These are phyloP conservation scores for Sicus ferrugineus DNA, from an alignment of 2,888 invertebrate species.

Conservation along the genomic window DNA sequence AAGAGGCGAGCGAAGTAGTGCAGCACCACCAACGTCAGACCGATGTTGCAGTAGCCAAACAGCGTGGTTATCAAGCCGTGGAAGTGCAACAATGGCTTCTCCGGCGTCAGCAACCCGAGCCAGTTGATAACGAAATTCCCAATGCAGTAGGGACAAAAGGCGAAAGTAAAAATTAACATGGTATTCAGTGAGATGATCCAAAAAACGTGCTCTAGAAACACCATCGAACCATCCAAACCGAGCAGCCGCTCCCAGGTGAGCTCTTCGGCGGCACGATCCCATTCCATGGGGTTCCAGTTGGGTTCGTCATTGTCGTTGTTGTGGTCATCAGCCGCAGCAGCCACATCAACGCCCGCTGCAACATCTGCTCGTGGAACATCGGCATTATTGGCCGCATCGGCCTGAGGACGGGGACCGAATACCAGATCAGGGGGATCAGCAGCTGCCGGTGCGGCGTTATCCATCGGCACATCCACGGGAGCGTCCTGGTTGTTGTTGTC, in stretches of 20 bases:
- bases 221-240: constrained; percentile 94
- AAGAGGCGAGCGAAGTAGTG: constrained; percentile 85
- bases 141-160: constrained; percentile 95
- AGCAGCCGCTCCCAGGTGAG: constrained; percentile 97
- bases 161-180: constrained; percentile 95
- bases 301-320: constrained; percentile 63
- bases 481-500: constrained; percentile 62
- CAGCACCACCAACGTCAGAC: constrained; percentile 79
- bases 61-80: constrained; percentile 92
- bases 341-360: constrained; percentile 68
- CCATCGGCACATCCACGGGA: constrained; percentile 56
- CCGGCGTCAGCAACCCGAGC: constrained; percentile 66
- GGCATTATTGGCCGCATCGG: constrained; percentile 23
- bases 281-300: constrained; percentile 99
- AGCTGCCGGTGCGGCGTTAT: constrained; percentile 58
- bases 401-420: constrained; percentile 70
- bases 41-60: constrained; percentile 92
- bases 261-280: constrained; percentile 97
- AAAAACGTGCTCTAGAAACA: constrained; percentile 98
- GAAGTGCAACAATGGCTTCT: constrained; percentile 76
- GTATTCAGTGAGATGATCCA: constrained; percentile 99
- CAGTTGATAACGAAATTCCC: constrained; percentile 84
- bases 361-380: constrained; percentile 63
- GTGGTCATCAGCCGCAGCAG: constrained; percentile 68
- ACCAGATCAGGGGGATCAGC: constrained; percentile 61